Evolutionary conservation across 2,797 vertebrate genomes (phyloP), one percentile per base, ranked within the genome.

Genomic region (Rhinichthys osculus): DNA sequence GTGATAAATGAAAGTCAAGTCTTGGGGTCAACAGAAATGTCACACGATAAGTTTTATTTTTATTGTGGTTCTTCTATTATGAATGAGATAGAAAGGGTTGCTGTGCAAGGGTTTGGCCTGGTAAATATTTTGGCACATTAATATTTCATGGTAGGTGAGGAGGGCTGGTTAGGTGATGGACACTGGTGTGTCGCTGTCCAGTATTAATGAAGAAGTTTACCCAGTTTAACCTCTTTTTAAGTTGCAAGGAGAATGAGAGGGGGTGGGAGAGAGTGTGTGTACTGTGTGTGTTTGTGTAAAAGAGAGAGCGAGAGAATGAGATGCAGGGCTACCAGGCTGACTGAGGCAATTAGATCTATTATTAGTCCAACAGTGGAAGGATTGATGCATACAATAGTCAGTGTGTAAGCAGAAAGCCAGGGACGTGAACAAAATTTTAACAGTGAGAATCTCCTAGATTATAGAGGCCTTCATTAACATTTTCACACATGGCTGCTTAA

Each of bases 381-480:
- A 96, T 94, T 96, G 97, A 96, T 96, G 97, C 91, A 84, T 93
- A 94, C 95, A 94, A 96, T 91, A 94, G 96, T 96, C 95, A 88
- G 94, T 89, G 89, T 89, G 93, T 95, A 96, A 96, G 96, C 95
- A 93, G 95, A 95, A 95, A 95, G 95, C 94, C 93, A 77, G 64
- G 83, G 95, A 97, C 96, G 96, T 97, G 97, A 95, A 94, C 93
- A 83, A 95, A 96, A 97, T 98, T 96, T 94, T 95, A 96, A 98
- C 96, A 87, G 95, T 92, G 93, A 95, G 95, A 95, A 96, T 96
- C 97, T 96, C 88, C 91, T 94, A 94, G 96, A 96, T 97, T 96
- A 96, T 96, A 95, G 96, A 96, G 96, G 95, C 97, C 97, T 97
- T 98, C 97, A 96, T 98, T 98, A 98, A 97, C 98, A 96, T 98